Evolutionary conservation across 1,140 invertebrate species (phyloP).

Genomic region (Arion vulgaris): DNA sequence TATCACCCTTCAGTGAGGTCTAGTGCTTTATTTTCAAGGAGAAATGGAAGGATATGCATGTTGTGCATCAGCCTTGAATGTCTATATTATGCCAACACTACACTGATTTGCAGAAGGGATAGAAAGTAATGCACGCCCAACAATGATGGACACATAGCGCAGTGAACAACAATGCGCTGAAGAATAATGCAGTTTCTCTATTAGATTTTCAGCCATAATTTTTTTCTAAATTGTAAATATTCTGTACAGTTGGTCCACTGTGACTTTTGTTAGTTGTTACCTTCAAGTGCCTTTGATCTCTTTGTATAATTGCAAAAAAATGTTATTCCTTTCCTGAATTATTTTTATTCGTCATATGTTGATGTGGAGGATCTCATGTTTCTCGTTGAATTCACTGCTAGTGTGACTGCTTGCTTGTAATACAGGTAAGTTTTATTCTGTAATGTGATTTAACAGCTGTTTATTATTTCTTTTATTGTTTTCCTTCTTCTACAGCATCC

Average conservation of each 20-base stretch:
- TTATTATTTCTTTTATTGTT: too few relatives aligned
- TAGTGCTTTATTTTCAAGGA: background rate
- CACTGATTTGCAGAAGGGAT: too few relatives aligned
- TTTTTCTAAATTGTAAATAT: background rate
- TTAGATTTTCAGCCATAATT: background rate
- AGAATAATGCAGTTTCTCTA: background rate
- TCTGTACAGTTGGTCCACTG: conserved; percentile 3
- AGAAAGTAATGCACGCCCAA: background rate
- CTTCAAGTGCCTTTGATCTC: conserved; percentile 12
- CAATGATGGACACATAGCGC: background rate
- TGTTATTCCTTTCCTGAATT: background rate
- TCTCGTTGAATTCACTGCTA: background rate
- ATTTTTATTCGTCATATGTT: background rate
- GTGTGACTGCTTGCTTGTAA: background rate
- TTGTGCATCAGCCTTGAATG: too few relatives aligned
- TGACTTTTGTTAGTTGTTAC: conserved; percentile 11
- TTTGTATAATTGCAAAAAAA: background rate
- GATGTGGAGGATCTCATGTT: background rate
- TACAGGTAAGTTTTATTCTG: conserved; percentile 4
- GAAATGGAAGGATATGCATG: too few relatives aligned
- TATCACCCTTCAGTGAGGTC: background rate
- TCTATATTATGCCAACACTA: too few relatives aligned
- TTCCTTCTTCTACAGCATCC: too few relatives aligned
- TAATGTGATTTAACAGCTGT: too few relatives aligned
- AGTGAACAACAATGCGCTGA: background rate